These are phyloP conservation scores for Numenius phaeopus DNA, from an alignment of 2,797 vertebrate genomes.

Conservation along the genomic window DNA sequence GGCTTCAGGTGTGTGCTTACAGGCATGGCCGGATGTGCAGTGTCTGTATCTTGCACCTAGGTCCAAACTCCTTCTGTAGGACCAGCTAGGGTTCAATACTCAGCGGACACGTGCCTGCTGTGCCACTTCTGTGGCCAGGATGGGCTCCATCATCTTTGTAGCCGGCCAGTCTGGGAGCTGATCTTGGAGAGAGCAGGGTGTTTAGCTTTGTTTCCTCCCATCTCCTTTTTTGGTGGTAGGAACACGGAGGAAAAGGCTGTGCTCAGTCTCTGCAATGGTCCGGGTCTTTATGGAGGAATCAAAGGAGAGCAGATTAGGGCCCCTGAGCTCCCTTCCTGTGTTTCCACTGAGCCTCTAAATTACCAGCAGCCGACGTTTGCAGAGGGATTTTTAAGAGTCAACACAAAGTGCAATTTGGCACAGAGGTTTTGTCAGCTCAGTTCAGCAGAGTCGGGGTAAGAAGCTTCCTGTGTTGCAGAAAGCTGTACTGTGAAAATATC, in stretches of 20 bases:
- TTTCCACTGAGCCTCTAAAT: neutral
- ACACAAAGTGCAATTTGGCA: neutral
- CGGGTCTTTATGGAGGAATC: neutral
- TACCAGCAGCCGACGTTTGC: neutral
- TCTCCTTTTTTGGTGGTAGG: neutral
- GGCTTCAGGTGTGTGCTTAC: neutral
- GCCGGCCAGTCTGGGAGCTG: neutral
- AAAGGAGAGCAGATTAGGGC: neutral
- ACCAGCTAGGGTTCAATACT: fast-evolving
- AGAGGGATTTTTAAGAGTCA: neutral
- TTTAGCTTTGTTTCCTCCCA: neutral
- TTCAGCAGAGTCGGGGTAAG: neutral
- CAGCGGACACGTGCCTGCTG: fast-evolving
- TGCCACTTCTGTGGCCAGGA: neutral
- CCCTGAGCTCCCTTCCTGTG: neutral
- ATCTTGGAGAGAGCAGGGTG: neutral
- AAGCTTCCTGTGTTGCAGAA: neutral
- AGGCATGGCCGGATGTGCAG: neutral
- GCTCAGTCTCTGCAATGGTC: neutral
- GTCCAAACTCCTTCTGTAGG: neutral
- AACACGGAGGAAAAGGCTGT: neutral
- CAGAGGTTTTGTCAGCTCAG: neutral
- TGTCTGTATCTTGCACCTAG: fast-evolving
- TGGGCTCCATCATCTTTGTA: neutral
- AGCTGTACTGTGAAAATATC: neutral